phyloP scores from a whole-genome alignment of 2,888 invertebrate species.

The Sthenelais limicola region DNA sequence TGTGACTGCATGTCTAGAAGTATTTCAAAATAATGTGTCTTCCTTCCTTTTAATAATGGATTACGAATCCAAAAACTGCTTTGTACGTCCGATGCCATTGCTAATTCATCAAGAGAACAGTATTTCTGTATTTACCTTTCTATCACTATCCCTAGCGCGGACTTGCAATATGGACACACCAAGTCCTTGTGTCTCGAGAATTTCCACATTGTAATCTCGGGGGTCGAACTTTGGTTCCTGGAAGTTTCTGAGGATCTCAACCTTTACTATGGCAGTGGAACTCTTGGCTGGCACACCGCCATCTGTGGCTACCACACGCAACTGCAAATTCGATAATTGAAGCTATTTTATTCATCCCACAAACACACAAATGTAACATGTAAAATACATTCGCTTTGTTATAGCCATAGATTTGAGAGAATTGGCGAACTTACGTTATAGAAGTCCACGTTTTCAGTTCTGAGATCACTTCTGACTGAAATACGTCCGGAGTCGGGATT shows the following conservation, averaged over 20 bases:
- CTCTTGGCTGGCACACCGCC: slow-evolving; percentile 55
- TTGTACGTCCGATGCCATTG: too few species aligned
- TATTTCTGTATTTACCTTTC: slow-evolving; percentile 42
- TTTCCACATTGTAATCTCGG: slow-evolving; percentile 53
- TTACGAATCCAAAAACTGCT: too few species aligned
- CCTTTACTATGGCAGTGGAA: slow-evolving; percentile 55
- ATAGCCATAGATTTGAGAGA: too few species aligned
- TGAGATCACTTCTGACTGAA: slow-evolving; percentile 53
- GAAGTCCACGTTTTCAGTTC: slow-evolving; percentile 53
- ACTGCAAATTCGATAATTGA: slow-evolving; percentile 53
- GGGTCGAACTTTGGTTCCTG: slow-evolving; percentile 44
- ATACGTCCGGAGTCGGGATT: slow-evolving; percentile 55
- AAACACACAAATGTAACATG: too few species aligned
- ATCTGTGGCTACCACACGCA: slow-evolving; percentile 60
- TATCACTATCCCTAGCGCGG: slow-evolving; percentile 48
- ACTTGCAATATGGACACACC: slow-evolving; percentile 54
- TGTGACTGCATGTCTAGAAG: too few species aligned
- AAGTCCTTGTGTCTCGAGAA: slow-evolving; percentile 59
- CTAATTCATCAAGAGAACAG: too few species aligned
- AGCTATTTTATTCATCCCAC: not conserved
- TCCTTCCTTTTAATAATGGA: too few species aligned
- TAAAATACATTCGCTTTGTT: too few species aligned
- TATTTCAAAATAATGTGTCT: too few species aligned
- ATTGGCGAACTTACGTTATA: slow-evolving; percentile 48
- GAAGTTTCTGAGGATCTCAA: slow-evolving; percentile 52